Base-by-base conservation (phyloP, 2,797 vertebrate species). In the Argyrosomus regius region DNA sequence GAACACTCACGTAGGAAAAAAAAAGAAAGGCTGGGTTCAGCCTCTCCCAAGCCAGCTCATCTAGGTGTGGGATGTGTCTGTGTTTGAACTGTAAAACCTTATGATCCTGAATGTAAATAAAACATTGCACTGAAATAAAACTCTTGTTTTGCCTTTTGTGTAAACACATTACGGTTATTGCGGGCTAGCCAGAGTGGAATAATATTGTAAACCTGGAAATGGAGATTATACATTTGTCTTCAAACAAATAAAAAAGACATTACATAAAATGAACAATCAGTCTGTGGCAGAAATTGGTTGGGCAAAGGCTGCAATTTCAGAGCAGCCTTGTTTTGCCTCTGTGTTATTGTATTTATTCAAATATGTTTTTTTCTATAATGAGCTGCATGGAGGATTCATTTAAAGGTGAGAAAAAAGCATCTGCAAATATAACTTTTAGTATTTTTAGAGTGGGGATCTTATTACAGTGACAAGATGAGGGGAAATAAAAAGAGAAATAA, bases 11-110 rank as follows among this genome's bases (percentile, higher is more conserved):
- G 43, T 46, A 18, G 52, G 41, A 52, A 43, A 56, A 43, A 41
- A 20, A 56, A 22, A 39, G 20, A 63, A 18, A 14, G 1, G 18
- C 49, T 11, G 0, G 39, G 10, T 41, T 22, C 1, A 62, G 67
- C 78, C 80, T 59, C 81, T 75, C 76, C 78, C 56, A 22, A 22
- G 53, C 52, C 68, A 81, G 52, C 71, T 84, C 83, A 78, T 78
- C 31, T 24, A 78, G 72, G 80, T 69, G 76, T 72, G 59, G 24
- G 26, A 5, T 8, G 20, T 24, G 52, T 66, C 46, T 75, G 57
- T 52, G 20, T 64, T 9, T 31, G 35, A 28, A 49, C 57, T 4
- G 54, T 64, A 57, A 79, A 69, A 60, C 60, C 13, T 70, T 50
- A 75, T 79, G 67, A 75, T 64, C 26, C 71, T 13, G 2, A 45